Evolutionary conservation across 2,113 vertebrate genomes (phyloP), one percentile per base, ranked within the genome.

Genomic region (Rhombomys opimus): DNA sequence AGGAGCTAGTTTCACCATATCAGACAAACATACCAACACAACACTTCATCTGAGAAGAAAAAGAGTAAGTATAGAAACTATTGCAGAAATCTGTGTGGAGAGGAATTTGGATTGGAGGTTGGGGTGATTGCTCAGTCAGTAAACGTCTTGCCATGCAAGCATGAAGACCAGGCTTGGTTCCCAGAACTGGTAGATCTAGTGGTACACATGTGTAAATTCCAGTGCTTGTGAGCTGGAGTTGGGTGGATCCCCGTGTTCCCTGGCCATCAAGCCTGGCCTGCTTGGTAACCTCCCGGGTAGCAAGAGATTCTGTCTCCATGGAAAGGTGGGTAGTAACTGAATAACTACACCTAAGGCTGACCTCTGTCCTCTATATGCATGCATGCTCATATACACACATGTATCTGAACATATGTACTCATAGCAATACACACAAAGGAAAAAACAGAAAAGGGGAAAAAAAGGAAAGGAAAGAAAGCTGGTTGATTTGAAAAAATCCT

Each of bases 51-150:
- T 52, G 65, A 87, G 89, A 76, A 52, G 7, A 46, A 81, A 22
- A 15, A 38, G 59, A 38, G 11, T 52, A 57, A 38, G 63, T 15
- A 73, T 9, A 80, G 65, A 85, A n/a, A 90, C 11, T 38, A 5
- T 61, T 89, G 14, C 52, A 90, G 90, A 70, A 38, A 38, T 11
- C 27, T n/a, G 50, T 46, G 5, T 46, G 93, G 35, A 67, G 89
- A 57, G 0, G 25, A 10, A 15, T 13, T n/a, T 54, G 22, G 1
- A 38, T 38, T 41, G 14, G n/a, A 2, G 7, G 2, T 2, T 54
- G 25, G 27, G 5, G 25, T 18, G 50, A 54, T 35, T 5, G 30
- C 77, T 80, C 14, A 32, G 27, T 80, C 77, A 54, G 50, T 52
- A 78, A 52, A 15, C 7, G 54, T 27, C 6, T 80, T 54, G 50